Evolutionary conservation across 2,113 vertebrate species (phyloP).

Genomic region (Piprites chloris): DNA sequence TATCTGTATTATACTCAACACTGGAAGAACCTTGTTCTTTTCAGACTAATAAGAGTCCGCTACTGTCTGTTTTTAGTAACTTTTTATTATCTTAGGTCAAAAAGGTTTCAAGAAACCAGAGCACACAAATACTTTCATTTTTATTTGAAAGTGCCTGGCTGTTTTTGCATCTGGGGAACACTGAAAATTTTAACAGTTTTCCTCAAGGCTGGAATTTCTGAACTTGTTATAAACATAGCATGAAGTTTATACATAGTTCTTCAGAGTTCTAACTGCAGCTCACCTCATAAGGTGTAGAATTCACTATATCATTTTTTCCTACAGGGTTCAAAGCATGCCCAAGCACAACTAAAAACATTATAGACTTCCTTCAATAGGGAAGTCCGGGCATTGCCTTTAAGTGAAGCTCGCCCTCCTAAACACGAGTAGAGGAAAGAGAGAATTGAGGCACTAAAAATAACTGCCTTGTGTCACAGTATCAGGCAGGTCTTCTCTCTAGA

Average conservation of each 20-base stretch:
- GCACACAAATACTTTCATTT: neutral
- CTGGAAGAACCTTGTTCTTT: neutral
- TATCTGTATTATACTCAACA: neutral
- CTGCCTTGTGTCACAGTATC: neutral
- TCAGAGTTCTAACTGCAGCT: neutral
- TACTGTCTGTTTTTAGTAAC: neutral
- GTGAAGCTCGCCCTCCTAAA: neutral
- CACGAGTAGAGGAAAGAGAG: accelerated
- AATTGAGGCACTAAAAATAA: neutral
- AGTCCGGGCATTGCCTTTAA: neutral
- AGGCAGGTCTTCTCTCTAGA: neutral
- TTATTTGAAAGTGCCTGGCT: neutral
- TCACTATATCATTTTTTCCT: neutral
- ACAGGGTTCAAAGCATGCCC: neutral
- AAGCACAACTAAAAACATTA: neutral
- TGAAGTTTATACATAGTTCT: neutral
- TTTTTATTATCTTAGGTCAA: neutral
- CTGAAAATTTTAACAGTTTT: neutral
- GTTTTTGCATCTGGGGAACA: neutral
- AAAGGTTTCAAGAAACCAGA: neutral
- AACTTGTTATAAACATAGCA: neutral
- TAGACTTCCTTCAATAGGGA: neutral
- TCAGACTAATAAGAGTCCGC: neutral
- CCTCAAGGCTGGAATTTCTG: neutral
- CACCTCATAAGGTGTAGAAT: neutral